phyloP scores from a whole-genome alignment of 2,797 vertebrate genomes.

The Artibeus jamaicensis region DNA sequence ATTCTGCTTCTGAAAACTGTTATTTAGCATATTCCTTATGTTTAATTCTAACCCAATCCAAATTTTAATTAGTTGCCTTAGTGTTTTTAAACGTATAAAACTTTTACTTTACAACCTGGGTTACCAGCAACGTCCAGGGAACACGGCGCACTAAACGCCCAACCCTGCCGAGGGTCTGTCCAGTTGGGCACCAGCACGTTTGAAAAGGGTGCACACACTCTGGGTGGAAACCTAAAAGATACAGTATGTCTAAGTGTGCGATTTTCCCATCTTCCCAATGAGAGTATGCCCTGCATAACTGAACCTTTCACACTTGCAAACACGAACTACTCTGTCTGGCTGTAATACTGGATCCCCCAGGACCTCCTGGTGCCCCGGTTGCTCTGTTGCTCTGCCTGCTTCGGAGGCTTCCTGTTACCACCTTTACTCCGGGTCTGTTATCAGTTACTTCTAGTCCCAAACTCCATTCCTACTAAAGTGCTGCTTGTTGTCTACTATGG shows the following conservation, averaged over 20 bases:
- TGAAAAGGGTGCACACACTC: neutral
- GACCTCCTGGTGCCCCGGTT: neutral
- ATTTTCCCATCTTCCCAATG: neutral
- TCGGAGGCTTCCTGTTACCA: neutral
- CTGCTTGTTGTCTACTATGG: neutral
- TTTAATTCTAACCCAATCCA: neutral
- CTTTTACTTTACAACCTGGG: neutral
- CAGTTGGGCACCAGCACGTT: neutral
- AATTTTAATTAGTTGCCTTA: neutral
- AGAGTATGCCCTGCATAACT: neutral
- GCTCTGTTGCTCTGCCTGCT: neutral
- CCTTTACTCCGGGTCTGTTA: neutral
- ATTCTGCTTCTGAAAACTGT: neutral
- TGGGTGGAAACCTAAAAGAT: neutral
- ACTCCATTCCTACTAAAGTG: neutral
- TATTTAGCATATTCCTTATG: neutral
- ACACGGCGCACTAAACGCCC: neutral
- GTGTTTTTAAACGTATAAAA: neutral
- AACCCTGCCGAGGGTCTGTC: neutral
- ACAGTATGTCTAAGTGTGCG: neutral
- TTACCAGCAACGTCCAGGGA: neutral
- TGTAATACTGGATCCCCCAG: neutral
- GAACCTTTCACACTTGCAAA: neutral
- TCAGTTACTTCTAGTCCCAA: neutral
- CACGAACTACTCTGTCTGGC: neutral